These are phyloP conservation scores for Agrenia bidenticulata DNA, from an alignment of 2,888 invertebrate species.

Conservation along the genomic window DNA sequence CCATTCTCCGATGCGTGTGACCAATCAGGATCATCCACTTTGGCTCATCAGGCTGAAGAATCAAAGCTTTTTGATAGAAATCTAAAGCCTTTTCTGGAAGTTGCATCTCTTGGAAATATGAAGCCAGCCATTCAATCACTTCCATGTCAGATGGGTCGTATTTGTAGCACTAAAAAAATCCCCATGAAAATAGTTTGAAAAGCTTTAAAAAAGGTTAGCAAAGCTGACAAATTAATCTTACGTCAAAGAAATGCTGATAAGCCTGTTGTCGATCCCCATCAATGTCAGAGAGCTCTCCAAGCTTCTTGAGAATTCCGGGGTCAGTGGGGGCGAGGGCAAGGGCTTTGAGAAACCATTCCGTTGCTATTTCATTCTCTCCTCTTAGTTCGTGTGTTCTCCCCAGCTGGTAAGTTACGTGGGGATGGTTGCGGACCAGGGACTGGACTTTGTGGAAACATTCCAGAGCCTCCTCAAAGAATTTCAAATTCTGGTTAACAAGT, in stretches of 20 bases:
- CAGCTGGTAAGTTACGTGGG: conserved; percentile 75
- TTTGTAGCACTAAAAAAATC: conserved; percentile 71
- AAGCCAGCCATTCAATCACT: conserved; percentile 84
- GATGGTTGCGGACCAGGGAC: conserved; percentile 68
- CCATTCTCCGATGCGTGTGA: conserved; percentile 77
- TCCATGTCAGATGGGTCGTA: conserved; percentile 71
- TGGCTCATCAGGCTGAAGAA: conserved; percentile 75
- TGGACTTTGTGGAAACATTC: conserved; percentile 76
- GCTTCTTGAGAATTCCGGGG: conserved; percentile 80
- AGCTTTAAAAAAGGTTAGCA: conserved; percentile 13
- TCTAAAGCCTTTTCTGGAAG: conserved; percentile 81
- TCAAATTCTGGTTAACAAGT: conserved; percentile 68
- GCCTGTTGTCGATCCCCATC: conserved; percentile 90
- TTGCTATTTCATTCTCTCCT: conserved; percentile 61
- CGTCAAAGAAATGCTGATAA: conserved; percentile 78
- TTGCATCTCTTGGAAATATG: conserved; percentile 84
- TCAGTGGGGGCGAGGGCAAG: conserved; percentile 84
- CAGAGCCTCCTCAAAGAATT: conserved; percentile 67
- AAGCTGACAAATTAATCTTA: conserved; percentile 58
- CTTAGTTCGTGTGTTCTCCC: conserved; percentile 74
- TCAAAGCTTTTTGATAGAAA: conserved; percentile 78
- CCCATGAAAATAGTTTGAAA: too few species aligned
- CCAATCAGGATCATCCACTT: conserved; percentile 85
- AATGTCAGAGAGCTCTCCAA: conserved; percentile 85
- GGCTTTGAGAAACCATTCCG: conserved; percentile 69